A percentile compares a stretch with the other conserved stretches of the same genome.
phyloP scores from a whole-genome alignment of 2,888 invertebrate species.

The Xestoiulus laeticollis region DNA sequence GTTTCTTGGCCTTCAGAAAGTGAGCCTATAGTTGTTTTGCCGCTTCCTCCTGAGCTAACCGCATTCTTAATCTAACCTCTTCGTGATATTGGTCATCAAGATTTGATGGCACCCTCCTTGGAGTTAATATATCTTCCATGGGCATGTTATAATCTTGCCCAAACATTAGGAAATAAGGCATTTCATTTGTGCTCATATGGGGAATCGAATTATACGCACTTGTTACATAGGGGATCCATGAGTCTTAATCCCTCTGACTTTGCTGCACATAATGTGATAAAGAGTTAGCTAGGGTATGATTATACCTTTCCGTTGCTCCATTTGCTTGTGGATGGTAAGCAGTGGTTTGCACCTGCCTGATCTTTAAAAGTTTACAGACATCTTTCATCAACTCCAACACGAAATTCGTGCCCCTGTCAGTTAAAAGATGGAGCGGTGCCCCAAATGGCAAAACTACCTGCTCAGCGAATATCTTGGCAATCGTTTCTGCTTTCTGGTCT shows the following conservation, averaged over 20 bases:
- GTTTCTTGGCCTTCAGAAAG: not conserved
- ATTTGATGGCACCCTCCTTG: not conserved
- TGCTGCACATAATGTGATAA: constrained; percentile 58
- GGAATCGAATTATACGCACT: too few species aligned
- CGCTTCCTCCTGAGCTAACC: not conserved
- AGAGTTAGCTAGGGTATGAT: constrained; percentile 58
- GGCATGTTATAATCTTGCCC: not conserved
- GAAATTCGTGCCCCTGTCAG: not conserved
- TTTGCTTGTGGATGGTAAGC: not conserved
- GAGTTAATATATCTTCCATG: not conserved
- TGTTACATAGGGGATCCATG: constrained; percentile 57
- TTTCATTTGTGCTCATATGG: constrained; percentile 51
- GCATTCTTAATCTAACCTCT: not conserved
- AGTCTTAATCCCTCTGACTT: constrained; percentile 59
- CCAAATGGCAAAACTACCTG: constrained; percentile 58
- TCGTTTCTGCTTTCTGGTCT: constrained; percentile 60
- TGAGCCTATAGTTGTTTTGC: not conserved
- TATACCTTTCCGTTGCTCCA: constrained; percentile 58
- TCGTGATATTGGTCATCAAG: not conserved
- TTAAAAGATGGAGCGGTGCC: constrained; percentile 50
- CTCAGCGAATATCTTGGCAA: constrained; percentile 59
- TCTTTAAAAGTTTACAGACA: not conserved
- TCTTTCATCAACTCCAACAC: not conserved
- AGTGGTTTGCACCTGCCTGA: not conserved
- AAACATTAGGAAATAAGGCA: not conserved